These are phyloP conservation scores for Dendrocincla fuliginosa DNA, from an alignment of 2,797 vertebrate species.

Conservation along the genomic window DNA sequence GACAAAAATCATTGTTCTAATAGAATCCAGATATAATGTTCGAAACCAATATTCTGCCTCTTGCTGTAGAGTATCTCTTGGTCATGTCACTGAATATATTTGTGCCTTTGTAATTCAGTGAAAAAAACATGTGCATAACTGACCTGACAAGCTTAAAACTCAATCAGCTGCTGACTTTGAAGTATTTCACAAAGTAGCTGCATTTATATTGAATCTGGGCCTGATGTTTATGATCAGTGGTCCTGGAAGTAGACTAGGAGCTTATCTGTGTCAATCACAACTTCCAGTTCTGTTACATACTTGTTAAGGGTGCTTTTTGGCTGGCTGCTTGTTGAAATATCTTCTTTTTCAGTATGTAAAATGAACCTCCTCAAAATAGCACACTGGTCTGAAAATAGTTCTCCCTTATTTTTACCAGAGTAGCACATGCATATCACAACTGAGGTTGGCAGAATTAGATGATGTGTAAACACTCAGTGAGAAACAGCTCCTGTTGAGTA, in stretches of 20 bases:
- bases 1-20: neutral
- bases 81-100: neutral
- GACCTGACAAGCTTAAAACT: neutral
- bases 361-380: conserved; percentile 32
- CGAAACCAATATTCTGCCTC: neutral
- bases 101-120: neutral
- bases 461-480: conserved; percentile 23
- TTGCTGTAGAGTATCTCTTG: neutral
- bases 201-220: neutral
- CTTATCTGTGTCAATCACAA: neutral
- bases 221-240: neutral
- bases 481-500: conserved; percentile 28
- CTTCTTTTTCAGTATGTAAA: conserved; percentile 15
- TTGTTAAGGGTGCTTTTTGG: neutral
- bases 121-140: neutral
- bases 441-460: conserved; percentile 20
- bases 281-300: neutral
- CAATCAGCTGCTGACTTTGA: neutral
- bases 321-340: neutral
- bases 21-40: neutral
- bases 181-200: neutral
- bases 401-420: conserved; percentile 12
- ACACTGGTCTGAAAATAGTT: conserved; percentile 34
- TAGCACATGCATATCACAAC: conserved; percentile 15
- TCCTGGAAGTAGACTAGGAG: neutral